Evolutionary conservation across 1,140 invertebrate genomes (phyloP).

Genomic region (Lanistes nyassanus): DNA sequence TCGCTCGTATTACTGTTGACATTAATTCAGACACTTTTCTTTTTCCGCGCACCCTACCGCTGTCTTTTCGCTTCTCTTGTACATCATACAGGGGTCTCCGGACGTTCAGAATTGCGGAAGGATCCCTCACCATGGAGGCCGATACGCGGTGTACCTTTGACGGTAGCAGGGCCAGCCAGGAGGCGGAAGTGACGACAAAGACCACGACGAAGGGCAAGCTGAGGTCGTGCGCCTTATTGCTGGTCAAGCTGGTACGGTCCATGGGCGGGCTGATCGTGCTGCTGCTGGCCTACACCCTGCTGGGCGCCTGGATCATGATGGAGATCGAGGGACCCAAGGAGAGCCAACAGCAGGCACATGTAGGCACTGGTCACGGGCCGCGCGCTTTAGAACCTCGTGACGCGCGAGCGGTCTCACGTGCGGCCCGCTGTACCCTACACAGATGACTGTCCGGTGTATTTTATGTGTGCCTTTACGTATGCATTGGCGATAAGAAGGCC

Average conservation of each 20-base stretch:
- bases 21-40: not conserved
- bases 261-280: slow-evolving; percentile 2
- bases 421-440: too few relatives aligned
- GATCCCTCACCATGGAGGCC: not conserved
- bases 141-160: not conserved
- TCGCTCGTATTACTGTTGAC: not conserved
- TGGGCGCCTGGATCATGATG: slow-evolving; percentile 18
- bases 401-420: not conserved
- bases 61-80: not conserved
- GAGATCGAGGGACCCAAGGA: slow-evolving; percentile 8
- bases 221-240: too few relatives aligned
- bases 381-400: too few relatives aligned
- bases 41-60: not conserved
- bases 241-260: slow-evolving; percentile 4
- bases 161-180: too few relatives aligned
- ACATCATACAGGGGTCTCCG: not conserved
- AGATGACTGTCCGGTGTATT: not conserved
- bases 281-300: slow-evolving; percentile 18
- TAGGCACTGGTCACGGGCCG: too few relatives aligned
- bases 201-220: not conserved
- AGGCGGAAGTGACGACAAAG: not conserved
- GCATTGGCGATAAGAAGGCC: not conserved
- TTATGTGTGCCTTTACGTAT: not conserved
- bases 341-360: not conserved
- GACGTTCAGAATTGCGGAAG: not conserved